phyloP scores from a whole-genome alignment of 2,797 vertebrate genomes.

The Sebastiscus tertius region DNA sequence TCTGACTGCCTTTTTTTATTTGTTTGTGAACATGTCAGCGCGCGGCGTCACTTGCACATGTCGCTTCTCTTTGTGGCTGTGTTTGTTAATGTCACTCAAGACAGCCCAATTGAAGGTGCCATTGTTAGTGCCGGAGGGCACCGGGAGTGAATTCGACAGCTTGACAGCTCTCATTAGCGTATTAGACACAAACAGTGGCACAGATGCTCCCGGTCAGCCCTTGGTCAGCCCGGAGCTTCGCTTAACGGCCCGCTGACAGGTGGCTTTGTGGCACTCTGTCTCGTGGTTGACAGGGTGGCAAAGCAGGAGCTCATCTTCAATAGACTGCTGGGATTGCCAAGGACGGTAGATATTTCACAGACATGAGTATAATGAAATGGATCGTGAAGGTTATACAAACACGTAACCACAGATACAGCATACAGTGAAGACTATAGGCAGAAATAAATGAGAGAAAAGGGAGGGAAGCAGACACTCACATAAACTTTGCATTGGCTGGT shows the following conservation, averaged over 20 bases:
- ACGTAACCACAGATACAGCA: neutral
- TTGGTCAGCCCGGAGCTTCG: conserved; percentile 73
- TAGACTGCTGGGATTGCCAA: conserved; percentile 67
- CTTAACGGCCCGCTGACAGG: conserved; percentile 79
- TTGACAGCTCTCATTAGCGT: conserved; percentile 84
- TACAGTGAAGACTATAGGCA: neutral
- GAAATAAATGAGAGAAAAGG: neutral
- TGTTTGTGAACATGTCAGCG: conserved; percentile 54
- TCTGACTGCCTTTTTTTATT: conserved; percentile 7
- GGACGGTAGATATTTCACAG: conserved; percentile 56
- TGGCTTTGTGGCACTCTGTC: conserved; percentile 82
- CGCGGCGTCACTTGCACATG: conserved; percentile 27
- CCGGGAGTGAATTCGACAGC: conserved; percentile 73
- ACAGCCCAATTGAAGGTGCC: conserved; percentile 79
- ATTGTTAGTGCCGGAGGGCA: conserved; percentile 77
- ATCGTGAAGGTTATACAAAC: conserved; percentile 25
- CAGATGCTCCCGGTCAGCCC: conserved; percentile 82
- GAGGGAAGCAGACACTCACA: neutral
- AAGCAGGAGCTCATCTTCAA: conserved; percentile 70
- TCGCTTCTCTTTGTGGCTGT: conserved; percentile 59
- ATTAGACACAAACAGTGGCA: conserved; percentile 80
- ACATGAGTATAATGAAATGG: conserved; percentile 29
- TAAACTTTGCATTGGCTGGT: neutral
- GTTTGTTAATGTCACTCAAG: conserved; percentile 75
- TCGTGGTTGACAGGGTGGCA: conserved; percentile 75